Percentiles rank a stretch among this genome's conserved stretches.
phyloP scores from a whole-genome alignment of 37 sponge, comb jelly and placozoan genomes.

The Mnemiopsis leidyi region DNA sequence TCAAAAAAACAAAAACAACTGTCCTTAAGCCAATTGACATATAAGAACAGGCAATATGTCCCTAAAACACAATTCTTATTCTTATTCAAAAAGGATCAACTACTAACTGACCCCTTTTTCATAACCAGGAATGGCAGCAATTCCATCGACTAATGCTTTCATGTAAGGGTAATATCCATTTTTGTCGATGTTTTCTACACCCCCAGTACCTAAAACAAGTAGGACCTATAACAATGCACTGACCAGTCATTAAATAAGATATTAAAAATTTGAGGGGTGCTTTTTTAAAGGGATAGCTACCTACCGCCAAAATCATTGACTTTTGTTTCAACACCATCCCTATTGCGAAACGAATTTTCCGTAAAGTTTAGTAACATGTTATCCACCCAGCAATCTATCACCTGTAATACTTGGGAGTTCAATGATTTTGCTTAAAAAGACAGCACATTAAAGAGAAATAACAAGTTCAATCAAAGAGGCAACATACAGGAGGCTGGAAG shows the following conservation, averaged over 20 bases:
- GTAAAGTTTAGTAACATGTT: conserved; percentile 64
- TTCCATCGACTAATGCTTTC: conserved; percentile 31
- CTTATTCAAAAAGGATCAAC: too few species aligned
- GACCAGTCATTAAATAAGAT: neutral
- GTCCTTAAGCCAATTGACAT: too few species aligned
- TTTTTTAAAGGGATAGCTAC: neutral
- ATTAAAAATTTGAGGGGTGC: too few species aligned
- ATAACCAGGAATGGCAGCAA: conserved; percentile 21
- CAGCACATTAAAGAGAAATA: too few species aligned
- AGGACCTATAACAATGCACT: too few species aligned
- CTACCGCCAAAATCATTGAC: conserved; percentile 51
- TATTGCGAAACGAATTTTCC: neutral
- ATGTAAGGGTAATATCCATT: conserved; percentile 57
- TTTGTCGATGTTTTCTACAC: conserved; percentile 17
- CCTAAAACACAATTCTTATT: too few species aligned
- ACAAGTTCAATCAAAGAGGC: too few species aligned
- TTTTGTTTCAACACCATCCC: conserved; percentile 35
- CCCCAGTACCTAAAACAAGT: conserved; percentile 39
- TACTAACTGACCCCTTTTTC: neutral
- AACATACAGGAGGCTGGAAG: too few species aligned
- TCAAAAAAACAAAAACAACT: too few species aligned
- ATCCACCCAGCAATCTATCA: conserved; percentile 60
- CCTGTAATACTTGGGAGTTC: conserved; percentile 13
- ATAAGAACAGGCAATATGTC: too few species aligned
- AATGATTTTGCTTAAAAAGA: too few species aligned